Conservation (phyloP, 2,797 vertebrate species). For the Falco berigora region DNA sequence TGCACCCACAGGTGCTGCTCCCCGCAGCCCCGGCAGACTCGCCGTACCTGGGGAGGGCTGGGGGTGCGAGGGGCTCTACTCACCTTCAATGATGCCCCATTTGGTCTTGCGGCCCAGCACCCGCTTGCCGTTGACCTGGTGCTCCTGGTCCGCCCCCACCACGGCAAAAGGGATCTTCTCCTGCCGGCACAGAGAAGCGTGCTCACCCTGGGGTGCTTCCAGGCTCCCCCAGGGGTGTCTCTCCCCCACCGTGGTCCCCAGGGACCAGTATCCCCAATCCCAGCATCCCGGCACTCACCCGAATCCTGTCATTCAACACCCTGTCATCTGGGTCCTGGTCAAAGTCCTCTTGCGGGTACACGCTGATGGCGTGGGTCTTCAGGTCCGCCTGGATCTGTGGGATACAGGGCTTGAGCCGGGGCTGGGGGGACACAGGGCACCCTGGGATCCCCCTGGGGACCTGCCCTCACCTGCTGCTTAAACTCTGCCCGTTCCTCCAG, state of each 20-base stretch:
- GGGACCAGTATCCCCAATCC: accelerated
- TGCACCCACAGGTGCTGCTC: background rate
- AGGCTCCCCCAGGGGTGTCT: accelerated
- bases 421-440: background rate
- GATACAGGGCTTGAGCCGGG: background rate
- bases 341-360: constrained; percentile 88
- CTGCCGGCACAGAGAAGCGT: constrained; percentile 41
- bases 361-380: constrained; percentile 79
- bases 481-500: constrained; percentile 90
- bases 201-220: accelerated
- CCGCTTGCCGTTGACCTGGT: constrained; percentile 89
- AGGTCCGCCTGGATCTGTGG: constrained; percentile 88
- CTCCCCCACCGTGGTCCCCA: background rate
- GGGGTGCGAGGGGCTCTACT: background rate
- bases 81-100: constrained; percentile 97
- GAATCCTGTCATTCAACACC: constrained; percentile 84
- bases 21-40: accelerated
- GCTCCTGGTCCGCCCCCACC: constrained; percentile 91
- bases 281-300: constrained; percentile 70
- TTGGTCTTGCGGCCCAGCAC: constrained; percentile 94
- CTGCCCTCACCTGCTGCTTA: constrained; percentile 81
- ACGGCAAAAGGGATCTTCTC: constrained; percentile 93
- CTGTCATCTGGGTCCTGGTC: constrained; percentile 86
- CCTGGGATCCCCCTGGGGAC: accelerated
- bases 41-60: accelerated